phyloP scores from a whole-genome alignment of 2,888 invertebrate species.

The Tenthredo notha region DNA sequence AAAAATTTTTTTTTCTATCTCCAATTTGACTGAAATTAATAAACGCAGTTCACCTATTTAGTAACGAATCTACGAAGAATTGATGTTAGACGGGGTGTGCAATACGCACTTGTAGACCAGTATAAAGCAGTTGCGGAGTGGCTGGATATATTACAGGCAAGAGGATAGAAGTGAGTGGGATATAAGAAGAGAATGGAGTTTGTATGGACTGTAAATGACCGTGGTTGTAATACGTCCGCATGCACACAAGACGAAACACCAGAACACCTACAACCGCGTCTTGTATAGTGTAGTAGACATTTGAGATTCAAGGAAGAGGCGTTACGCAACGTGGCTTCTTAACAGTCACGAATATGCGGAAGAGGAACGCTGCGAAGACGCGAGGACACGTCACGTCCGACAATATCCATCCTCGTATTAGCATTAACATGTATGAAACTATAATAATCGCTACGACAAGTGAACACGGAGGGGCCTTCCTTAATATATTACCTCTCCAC shows the following conservation, averaged over 20 bases:
- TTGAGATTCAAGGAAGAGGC: constrained; percentile 32
- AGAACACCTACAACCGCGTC: constrained; percentile 3
- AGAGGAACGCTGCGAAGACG: constrained; percentile 23
- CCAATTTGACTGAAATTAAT: background rate
- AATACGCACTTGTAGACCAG: background rate
- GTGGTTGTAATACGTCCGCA: constrained; percentile 18
- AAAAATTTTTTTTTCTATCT: background rate
- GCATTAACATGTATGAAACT: constrained; percentile 22
- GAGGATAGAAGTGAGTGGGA: background rate
- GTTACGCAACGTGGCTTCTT: constrained; percentile 29
- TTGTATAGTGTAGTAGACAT: background rate
- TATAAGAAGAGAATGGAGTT: constrained; percentile 10
- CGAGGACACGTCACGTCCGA: constrained; percentile 45
- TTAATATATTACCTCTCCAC: background rate
- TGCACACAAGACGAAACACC: background rate
- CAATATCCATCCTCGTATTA: constrained; percentile 39
- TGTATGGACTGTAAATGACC: background rate
- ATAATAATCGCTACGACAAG: constrained; percentile 20
- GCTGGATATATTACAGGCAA: background rate
- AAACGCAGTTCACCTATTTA: background rate
- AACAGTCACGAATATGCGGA: constrained; percentile 38
- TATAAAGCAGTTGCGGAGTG: background rate
- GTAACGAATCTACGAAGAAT: background rate
- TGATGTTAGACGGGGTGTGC: background rate
- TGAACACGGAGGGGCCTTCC: constrained; percentile 13